These are phyloP conservation scores for Polyodon spathula DNA, from an alignment of 2,113 vertebrate species.

Conservation along the genomic window DNA sequence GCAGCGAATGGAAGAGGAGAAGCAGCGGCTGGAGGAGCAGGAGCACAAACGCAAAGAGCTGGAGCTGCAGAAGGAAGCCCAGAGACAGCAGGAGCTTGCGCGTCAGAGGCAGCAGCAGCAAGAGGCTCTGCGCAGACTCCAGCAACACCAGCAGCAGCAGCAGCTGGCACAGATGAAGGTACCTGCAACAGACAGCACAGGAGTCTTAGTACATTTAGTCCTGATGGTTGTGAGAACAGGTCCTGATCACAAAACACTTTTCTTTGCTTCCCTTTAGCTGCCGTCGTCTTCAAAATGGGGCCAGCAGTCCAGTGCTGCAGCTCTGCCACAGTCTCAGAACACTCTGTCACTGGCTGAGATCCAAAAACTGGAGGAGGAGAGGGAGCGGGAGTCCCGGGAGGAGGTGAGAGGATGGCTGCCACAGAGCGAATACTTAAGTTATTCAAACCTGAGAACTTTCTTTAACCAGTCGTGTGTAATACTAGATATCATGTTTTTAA, in stretches of 20 bases:
- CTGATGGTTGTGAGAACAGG: not conserved
- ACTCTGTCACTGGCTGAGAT: constrained; percentile 88
- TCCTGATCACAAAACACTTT: not conserved
- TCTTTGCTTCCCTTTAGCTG: constrained; percentile 53
- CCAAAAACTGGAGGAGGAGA: constrained; percentile 91
- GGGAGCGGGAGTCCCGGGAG: constrained; percentile 75
- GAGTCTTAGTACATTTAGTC: not conserved
- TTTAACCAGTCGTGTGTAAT: too few species aligned
- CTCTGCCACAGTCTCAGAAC: constrained; percentile 67
- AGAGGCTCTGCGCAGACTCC: constrained; percentile 79
- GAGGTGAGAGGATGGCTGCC: constrained; percentile 56
- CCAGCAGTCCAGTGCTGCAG: constrained; percentile 72
- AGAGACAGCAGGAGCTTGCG: constrained; percentile 68
- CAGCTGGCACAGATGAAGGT: constrained; percentile 98
- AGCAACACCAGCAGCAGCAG: constrained; percentile 89
- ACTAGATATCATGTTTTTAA: too few species aligned
- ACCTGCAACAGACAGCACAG: not conserved
- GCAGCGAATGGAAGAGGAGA: constrained; percentile 78
- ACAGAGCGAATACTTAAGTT: too few species aligned
- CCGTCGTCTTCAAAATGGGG: constrained; percentile 97
- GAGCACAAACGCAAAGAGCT: constrained; percentile 63
- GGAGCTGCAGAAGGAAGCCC: constrained; percentile 39
- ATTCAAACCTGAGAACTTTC: too few species aligned
- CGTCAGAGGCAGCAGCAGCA: constrained; percentile 74
- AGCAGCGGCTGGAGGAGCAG: constrained; percentile 71